Conservation (phyloP, 2,113 vertebrate species). For the Hippocampus mohnikei region DNA sequence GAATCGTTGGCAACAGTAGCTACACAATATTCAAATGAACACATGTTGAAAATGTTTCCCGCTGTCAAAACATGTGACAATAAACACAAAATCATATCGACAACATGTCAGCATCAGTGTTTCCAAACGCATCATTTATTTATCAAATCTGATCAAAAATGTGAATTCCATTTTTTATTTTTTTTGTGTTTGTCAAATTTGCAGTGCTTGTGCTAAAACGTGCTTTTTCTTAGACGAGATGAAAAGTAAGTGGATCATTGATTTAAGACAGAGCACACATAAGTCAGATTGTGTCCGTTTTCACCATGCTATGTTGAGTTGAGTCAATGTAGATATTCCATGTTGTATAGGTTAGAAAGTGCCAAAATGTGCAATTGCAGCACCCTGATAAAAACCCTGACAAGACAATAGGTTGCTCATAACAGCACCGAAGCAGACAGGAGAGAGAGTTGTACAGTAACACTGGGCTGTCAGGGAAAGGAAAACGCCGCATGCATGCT, state of each 20-base stretch:
- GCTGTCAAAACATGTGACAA: neutral
- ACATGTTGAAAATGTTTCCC: neutral
- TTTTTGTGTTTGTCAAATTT: too few species aligned
- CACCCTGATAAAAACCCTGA: conserved; percentile 45
- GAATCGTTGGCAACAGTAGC: neutral
- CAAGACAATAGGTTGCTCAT: conserved; percentile 36
- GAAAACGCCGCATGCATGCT: conserved; percentile 42
- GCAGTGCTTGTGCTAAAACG: too few species aligned
- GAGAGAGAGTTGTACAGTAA: conserved; percentile 32
- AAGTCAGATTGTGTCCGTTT: neutral
- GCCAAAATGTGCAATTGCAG: conserved; percentile 36
- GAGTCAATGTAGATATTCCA: conserved; percentile 20
- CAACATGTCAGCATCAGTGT: neutral
- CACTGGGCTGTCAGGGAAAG: conserved; percentile 48
- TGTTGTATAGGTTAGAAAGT: conserved; percentile 39
- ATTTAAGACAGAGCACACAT: too few species aligned
- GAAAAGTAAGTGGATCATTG: neutral
- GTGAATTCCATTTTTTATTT: too few species aligned
- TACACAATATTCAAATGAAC: neutral
- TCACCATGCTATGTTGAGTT: neutral
- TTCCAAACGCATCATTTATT: neutral
- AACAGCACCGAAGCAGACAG: conserved; percentile 39
- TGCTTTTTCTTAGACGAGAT: neutral
- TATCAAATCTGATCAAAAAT: neutral
- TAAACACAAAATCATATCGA: neutral